Evolutionary conservation across 2,797 vertebrate genomes (phyloP).

Genomic region (Neostethus bicornis): DNA sequence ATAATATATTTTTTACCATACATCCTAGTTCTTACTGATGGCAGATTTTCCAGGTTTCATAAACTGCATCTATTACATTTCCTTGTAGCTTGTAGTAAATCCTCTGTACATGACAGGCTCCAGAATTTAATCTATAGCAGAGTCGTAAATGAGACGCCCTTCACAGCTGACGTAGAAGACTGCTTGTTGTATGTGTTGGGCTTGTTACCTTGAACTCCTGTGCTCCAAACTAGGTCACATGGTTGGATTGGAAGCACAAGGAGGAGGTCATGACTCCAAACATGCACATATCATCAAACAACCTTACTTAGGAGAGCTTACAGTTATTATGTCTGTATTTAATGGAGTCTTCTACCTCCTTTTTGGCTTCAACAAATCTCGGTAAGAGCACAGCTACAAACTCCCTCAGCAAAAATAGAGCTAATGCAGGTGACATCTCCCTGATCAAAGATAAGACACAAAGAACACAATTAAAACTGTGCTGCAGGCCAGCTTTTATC

Average conservation of each 20-base stretch:
- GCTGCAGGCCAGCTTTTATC: constrained; percentile 16
- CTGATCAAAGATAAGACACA: constrained; percentile 16
- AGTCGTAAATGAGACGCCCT: constrained; percentile 44
- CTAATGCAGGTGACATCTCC: constrained; percentile 12
- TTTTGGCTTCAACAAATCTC: constrained; percentile 11
- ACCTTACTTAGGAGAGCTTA: constrained; percentile 1
- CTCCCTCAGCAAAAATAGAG: background rate
- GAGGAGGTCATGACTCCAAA: constrained; percentile 45
- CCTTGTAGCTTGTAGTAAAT: constrained; percentile 29
- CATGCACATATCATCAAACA: constrained; percentile 34
- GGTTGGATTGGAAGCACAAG: constrained; percentile 21
- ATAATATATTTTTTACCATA: background rate
- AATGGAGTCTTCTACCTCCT: constrained; percentile 21
- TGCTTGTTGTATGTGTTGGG: constrained; percentile 27
- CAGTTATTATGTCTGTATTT: constrained; percentile 18
- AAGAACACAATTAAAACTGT: background rate
- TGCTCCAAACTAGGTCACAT: constrained; percentile 28
- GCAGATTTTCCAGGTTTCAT: constrained; percentile 31
- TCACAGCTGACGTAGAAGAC: constrained; percentile 45
- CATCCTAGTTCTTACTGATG: constrained; percentile 14
- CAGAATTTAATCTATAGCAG: constrained; percentile 47
- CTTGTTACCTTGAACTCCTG: constrained; percentile 27
- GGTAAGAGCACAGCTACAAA: constrained; percentile 3
- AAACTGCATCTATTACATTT: constrained; percentile 46
- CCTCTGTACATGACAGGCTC: constrained; percentile 49